Evolutionary conservation across 2,888 invertebrate genomes (phyloP), one percentile per base, ranked within the genome.

Genomic region (Oegoconia quadripuncta): DNA sequence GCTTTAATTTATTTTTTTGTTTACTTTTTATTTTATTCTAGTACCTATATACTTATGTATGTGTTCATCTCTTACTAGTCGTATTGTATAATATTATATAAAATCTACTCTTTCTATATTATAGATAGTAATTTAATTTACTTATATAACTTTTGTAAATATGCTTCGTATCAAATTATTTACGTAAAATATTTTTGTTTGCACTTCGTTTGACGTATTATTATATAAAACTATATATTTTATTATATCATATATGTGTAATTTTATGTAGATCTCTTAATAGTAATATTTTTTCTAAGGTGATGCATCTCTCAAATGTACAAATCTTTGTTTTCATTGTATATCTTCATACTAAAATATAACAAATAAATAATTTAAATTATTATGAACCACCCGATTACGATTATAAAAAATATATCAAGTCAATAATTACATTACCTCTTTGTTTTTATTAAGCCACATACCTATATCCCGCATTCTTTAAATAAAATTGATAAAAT

Each of bases 111-210:
- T 39, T 48, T 42, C 44, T 42, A 35, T 42, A 40, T 32, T 47
- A 34, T 47, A n/a, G n/a, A n/a, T n/a, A n/a, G n/a, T n/a, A n/a
- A n/a, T n/a, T n/a, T n/a, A n/a, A n/a, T n/a, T n/a, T n/a, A n/a
- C n/a, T 52, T 44, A 48, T 62, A 60, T 63, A 42, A 42, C 82
- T 83, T 76, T 83, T 83, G 82, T 84, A 84, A 81, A 84, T 84
- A 83, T 67, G 50, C 68, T 83, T 79, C 75, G 32, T 80, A 79
- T 76, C 42, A 46, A 58, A 48, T 41, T 82, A 80, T 83, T 48
- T 83, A 65, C 59, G 80, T 83, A 81, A 69, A 67, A 69, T 60
- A 63, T 79, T 83, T 37, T 80, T 81, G 60, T 74, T 81, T 67
- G 65, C 71, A 74, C 77, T 82, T 77, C 67, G 38, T 54, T 65